Evolutionary conservation across 1,140 invertebrate genomes (phyloP).

Genomic region (Chionoecetes opilio): DNA sequence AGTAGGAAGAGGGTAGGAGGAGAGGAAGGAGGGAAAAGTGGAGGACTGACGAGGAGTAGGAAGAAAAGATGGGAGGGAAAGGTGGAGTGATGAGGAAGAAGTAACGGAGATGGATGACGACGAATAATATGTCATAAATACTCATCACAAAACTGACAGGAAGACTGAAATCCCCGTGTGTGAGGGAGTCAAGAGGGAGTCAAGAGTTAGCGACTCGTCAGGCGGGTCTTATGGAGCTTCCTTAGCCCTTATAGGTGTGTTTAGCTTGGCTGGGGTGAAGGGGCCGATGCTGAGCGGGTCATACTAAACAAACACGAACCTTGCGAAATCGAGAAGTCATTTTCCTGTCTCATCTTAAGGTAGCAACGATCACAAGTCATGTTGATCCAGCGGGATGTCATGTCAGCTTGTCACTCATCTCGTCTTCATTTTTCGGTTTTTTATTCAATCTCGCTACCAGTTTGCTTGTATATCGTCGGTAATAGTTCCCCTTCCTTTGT

Average conservation of each 20-base stretch:
- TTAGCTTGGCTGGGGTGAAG: conserved; percentile 1
- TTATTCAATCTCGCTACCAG: background rate
- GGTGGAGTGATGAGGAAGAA: background rate
- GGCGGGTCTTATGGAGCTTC: background rate
- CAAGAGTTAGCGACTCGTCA: background rate
- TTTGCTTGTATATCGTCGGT: background rate
- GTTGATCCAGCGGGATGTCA: background rate
- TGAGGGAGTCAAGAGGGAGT: background rate
- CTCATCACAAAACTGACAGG: background rate
- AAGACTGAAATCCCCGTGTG: background rate
- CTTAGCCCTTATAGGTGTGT: background rate
- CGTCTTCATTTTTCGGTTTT: background rate
- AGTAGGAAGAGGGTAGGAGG: background rate
- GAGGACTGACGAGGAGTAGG: no score
- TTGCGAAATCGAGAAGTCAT: background rate
- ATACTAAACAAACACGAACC: background rate
- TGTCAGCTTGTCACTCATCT: background rate
- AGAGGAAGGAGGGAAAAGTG: background rate
- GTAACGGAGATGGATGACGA: background rate
- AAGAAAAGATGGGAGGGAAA: background rate
- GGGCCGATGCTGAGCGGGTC: background rate
- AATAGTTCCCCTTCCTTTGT: no score
- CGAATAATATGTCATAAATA: background rate
- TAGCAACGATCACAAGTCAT: background rate
- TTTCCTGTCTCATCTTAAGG: background rate